Base-by-base conservation (phyloP, 1,140 invertebrate genomes). In the Thereuonema tuberculata region DNA sequence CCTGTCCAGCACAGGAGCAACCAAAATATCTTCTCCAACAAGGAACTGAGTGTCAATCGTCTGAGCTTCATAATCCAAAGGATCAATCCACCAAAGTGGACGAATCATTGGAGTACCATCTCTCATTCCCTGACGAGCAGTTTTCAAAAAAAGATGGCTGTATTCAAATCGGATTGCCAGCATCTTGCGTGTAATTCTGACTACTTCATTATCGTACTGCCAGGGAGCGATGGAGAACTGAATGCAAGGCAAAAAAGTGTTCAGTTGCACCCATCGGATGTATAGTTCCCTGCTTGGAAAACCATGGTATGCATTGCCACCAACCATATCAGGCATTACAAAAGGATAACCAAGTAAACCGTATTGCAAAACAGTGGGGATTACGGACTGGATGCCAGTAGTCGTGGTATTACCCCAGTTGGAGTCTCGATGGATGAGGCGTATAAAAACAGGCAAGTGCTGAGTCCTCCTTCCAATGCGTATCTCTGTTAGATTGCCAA, bases 271-370 rank as follows among this genome's bases (percentile, higher is more conserved):
- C 92, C 92, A 97, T 64, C 93, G 76, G 50, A 95, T 81, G 66
- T 86, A 93, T n/a, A 96, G 74, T 70, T 95, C 86, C 62, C 83
- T 82, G 2, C 80, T 79, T 14, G 78, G 76, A 25, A 63, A 61
- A 1, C 65, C 70, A 1, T 67, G 25, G 74, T 78, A 69, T 0
- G 82, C 86, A 69, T 93, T 93, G 1, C 93, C 92, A 1, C 92
- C 92, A 64, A 97, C 84, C 85, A 94, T 91, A 68, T 94, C 91
- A 0, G 90, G 89, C 1, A 95, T 72, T 2, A 93, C 84, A 65
- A 86, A 83, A 0, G 84, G 80, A 72, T 94, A 94, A 2, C 91
- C 91, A 64, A 85, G 81, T 46, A 93, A 70, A 65, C 89, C 89
- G 76, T 88, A 81, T n/a, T 85, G 83, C 1, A 93, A 71, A 0